Conservation (phyloP, 1,140 invertebrate species). For the Drosophila neocordata region DNA sequence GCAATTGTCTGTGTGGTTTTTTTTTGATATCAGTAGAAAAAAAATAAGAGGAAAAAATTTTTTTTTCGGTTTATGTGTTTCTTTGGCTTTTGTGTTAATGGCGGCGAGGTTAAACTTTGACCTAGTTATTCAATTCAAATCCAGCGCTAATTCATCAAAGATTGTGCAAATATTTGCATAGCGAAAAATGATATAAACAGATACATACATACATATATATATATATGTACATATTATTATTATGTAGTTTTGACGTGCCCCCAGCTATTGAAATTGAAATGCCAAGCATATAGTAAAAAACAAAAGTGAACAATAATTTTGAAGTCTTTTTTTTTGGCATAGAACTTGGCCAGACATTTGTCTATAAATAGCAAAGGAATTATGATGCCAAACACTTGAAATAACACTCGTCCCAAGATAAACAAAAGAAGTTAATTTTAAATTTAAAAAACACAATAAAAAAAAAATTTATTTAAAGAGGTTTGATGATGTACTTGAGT, state of each 20-base stretch:
- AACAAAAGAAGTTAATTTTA: constrained; percentile 45
- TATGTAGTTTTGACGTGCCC: constrained; percentile 5
- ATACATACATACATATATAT: not conserved
- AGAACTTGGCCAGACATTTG: constrained; percentile 35
- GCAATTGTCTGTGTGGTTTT: constrained; percentile 44
- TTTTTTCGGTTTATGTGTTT: constrained; percentile 3
- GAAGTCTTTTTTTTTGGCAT: not conserved
- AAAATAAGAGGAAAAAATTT: constrained; percentile 10
- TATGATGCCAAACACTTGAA: constrained; percentile 28
- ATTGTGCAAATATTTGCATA: constrained; percentile 55
- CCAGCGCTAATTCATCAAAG: constrained; percentile 47
- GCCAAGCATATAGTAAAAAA: constrained; percentile 26
- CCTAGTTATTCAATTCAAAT: constrained; percentile 54
- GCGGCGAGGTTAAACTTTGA: constrained; percentile 59
- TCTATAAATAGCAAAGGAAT: constrained; percentile 33
- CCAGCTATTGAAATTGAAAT: constrained; percentile 30
- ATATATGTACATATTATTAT: not conserved
- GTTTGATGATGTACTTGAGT: constrained; percentile 36
- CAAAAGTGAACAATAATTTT: constrained; percentile 26
- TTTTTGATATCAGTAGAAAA: constrained; percentile 27
- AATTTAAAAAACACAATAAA: constrained; percentile 35
- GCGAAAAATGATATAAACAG: not conserved
- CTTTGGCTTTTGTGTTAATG: constrained; percentile 24
- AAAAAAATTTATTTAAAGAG: constrained; percentile 29
- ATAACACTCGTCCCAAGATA: constrained; percentile 29